Percentiles rank a stretch among this genome's conserved stretches.
phyloP scores from a whole-genome alignment of 2,113 vertebrate genomes.

The Haplochromis vanheusdeni region DNA sequence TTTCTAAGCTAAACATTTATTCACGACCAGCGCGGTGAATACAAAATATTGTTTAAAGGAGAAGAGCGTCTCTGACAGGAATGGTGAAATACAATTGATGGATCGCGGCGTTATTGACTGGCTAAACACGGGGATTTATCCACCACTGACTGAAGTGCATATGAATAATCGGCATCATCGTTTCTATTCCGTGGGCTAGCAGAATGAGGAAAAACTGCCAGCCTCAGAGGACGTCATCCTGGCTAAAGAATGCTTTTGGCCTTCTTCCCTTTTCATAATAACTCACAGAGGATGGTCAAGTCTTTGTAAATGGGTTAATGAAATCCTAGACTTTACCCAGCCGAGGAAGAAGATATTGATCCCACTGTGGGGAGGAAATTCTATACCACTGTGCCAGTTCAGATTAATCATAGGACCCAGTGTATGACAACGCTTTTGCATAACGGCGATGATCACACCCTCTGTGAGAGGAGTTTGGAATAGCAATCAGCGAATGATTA shows the following conservation, averaged over 20 bases:
- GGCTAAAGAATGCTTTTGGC: constrained; percentile 62
- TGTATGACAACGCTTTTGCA: constrained; percentile 56
- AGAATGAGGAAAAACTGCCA: constrained; percentile 30
- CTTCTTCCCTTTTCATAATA: constrained; percentile 64
- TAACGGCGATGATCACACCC: constrained; percentile 47
- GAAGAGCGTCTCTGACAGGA: constrained; percentile 38
- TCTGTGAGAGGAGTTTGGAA: constrained; percentile 38
- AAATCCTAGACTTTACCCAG: constrained; percentile 68
- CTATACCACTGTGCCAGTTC: constrained; percentile 61
- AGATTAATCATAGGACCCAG: constrained; percentile 63
- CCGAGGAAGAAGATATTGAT: constrained; percentile 66
- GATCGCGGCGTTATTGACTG: constrained; percentile 55
- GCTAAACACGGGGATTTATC: constrained; percentile 60
- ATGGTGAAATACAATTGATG: constrained; percentile 60
- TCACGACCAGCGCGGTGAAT: constrained; percentile 39
- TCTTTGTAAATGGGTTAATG: constrained; percentile 72
- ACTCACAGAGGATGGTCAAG: constrained; percentile 62
- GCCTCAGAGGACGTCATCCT: constrained; percentile 32
- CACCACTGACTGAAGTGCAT: constrained; percentile 39
- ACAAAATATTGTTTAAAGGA: constrained; percentile 54
- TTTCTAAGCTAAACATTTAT: constrained; percentile 66
- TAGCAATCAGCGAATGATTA: constrained; percentile 54
- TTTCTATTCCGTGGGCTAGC: constrained; percentile 35
- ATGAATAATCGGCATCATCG: constrained; percentile 45
- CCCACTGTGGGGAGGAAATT: constrained; percentile 54